Conservation (phyloP, 1,140 invertebrate species). For the Eupeodes corollae region DNA sequence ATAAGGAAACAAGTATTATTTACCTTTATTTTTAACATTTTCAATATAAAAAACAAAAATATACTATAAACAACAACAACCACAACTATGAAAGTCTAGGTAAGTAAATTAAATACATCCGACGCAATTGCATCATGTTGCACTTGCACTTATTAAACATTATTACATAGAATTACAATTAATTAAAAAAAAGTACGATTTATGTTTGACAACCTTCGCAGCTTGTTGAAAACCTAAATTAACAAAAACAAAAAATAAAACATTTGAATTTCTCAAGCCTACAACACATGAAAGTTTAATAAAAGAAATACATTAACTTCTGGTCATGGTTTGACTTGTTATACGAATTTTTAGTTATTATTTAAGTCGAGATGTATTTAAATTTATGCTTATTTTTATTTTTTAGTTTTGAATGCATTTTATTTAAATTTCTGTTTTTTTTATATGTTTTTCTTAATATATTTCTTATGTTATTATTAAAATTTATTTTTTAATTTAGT, state of each 20-base stretch:
- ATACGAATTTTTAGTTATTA: no score
- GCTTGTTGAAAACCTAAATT: no score
- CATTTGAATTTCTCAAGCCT: no score
- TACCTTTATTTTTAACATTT: no score
- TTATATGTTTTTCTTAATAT: background rate
- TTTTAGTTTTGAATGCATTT: no score
- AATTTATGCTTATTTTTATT: background rate
- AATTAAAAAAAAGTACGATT: background rate
- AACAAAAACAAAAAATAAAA: no score
- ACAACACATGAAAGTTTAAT: background rate
- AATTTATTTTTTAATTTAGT: background rate
- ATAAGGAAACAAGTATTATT: no score
- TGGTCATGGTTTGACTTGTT: slow-evolving; percentile 9
- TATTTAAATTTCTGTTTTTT: background rate
- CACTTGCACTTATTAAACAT: background rate
- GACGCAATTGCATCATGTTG: no score
- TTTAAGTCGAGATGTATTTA: background rate
- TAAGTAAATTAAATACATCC: background rate
- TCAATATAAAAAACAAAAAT: no score
- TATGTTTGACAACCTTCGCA: no score
- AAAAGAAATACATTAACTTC: slow-evolving; percentile 1
- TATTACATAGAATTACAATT: background rate
- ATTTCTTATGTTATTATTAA: background rate
- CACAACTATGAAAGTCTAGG: background rate
- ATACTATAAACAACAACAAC: no score